Percentiles rank a stretch among this genome's conserved stretches.
phyloP scores from a whole-genome alignment of 2,888 invertebrate species.

The Eilema depressum region DNA sequence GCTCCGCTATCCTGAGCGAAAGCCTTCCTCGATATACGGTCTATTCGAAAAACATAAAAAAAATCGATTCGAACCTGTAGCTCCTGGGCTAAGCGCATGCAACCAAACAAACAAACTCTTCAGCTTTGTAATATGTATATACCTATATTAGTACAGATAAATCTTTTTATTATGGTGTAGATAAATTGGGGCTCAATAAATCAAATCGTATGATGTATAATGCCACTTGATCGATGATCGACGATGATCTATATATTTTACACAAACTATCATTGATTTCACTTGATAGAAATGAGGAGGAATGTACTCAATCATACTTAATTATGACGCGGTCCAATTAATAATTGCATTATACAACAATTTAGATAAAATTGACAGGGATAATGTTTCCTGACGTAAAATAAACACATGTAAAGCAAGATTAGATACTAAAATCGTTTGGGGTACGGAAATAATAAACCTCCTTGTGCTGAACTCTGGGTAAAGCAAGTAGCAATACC shows the following conservation, averaged over 20 bases:
- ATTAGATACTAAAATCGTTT: background rate
- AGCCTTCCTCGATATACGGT: too few species aligned
- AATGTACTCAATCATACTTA: background rate
- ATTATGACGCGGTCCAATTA: background rate
- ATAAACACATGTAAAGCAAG: background rate
- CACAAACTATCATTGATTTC: background rate
- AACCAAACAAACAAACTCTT: too few species aligned
- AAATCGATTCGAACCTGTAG: too few species aligned
- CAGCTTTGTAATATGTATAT: too few species aligned
- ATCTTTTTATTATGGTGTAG: background rate
- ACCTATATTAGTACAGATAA: too few species aligned
- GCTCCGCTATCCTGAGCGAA: too few species aligned
- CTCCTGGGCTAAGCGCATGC: too few species aligned
- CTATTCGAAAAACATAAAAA: too few species aligned
- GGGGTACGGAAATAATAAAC: background rate
- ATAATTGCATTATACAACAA: background rate
- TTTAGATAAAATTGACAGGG: constrained; percentile 4
- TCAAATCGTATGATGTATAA: background rate
- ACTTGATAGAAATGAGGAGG: background rate
- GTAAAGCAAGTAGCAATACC: too few species aligned
- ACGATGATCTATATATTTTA: background rate
- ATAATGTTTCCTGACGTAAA: background rate
- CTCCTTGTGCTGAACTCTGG: too few species aligned
- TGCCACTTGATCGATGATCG: background rate
- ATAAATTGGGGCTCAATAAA: background rate